phyloP scores from a whole-genome alignment of 2,888 invertebrate genomes.

The Creontiades dilutus region DNA sequence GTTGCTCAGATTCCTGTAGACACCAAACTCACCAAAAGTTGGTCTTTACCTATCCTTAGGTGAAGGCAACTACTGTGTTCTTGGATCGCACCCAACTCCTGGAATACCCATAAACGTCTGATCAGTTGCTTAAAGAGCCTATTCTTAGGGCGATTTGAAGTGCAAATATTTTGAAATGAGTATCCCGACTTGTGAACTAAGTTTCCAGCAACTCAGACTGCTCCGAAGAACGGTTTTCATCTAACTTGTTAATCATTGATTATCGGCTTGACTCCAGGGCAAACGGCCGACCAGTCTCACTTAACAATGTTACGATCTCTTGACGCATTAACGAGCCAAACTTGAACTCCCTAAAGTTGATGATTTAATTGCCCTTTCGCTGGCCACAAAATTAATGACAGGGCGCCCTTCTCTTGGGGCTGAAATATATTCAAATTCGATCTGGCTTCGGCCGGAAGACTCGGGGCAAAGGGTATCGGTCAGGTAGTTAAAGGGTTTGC shows the following conservation, averaged over 20 bases:
- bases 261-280: background rate
- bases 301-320: slow-evolving; percentile 64
- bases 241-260: slow-evolving; percentile 61
- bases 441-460: slow-evolving; percentile 24
- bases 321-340: slow-evolving; percentile 62
- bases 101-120: too few species aligned
- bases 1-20: too few species aligned
- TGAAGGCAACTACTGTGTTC: too few species aligned
- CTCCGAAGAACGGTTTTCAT: background rate
- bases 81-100: too few species aligned
- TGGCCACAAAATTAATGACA: slow-evolving; percentile 60
- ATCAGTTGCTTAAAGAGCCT: too few species aligned
- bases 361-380: slow-evolving; percentile 58
- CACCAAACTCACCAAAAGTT: too few species aligned
- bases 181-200: too few species aligned
- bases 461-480: slow-evolving; percentile 48
- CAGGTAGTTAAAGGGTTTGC: slow-evolving; percentile 69
- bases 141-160: too few species aligned
- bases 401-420: background rate
- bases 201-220: background rate
- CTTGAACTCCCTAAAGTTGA: slow-evolving; percentile 60
- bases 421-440: slow-evolving; percentile 68
- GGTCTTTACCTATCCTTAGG: too few species aligned
- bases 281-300: background rate
- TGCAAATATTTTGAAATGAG: too few species aligned